A percentile compares a stretch with the other conserved stretches of the same genome.
Conservation (phyloP, 2,888 invertebrate genomes). For the Mylabris sibirica region DNA sequence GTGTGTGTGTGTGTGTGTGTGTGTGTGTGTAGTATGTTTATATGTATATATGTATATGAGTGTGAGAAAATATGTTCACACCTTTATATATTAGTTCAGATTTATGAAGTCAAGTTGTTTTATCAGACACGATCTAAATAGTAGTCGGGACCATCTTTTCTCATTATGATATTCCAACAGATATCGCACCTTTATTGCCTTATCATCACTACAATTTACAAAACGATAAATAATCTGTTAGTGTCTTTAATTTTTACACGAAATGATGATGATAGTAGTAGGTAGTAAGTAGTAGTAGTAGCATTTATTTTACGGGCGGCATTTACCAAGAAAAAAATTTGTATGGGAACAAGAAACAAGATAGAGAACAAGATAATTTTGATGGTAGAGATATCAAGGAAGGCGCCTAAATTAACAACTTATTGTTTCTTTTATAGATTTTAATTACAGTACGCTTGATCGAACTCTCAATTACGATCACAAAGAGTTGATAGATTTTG, state of each 20-base stretch:
- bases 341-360: not conserved
- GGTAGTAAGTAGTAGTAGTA: not conserved
- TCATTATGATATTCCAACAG: constrained; percentile 53
- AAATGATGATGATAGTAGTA: too few relatives aligned
- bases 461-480: not conserved
- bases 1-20: not conserved
- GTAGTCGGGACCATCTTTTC: constrained; percentile 48
- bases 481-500: too few relatives aligned
- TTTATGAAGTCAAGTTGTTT: constrained; percentile 49
- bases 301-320: not conserved
- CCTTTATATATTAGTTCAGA: constrained; percentile 48
- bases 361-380: not conserved
- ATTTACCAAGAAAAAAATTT: not conserved
- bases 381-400: not conserved
- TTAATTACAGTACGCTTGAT: not conserved
- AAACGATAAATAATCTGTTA: constrained; percentile 48
- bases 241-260: constrained; percentile 7
- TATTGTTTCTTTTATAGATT: not conserved
- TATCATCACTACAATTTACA: constrained; percentile 48
- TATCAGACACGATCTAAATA: constrained; percentile 58
- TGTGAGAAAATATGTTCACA: constrained; percentile 44
- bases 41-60: not conserved
- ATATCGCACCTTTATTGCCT: constrained; percentile 51
- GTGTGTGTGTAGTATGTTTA: not conserved
- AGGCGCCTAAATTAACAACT: not conserved